Percentiles rank a stretch among this genome's conserved stretches.
phyloP scores from a whole-genome alignment of 2,888 invertebrate species.

The Scotopteryx bipunctaria region DNA sequence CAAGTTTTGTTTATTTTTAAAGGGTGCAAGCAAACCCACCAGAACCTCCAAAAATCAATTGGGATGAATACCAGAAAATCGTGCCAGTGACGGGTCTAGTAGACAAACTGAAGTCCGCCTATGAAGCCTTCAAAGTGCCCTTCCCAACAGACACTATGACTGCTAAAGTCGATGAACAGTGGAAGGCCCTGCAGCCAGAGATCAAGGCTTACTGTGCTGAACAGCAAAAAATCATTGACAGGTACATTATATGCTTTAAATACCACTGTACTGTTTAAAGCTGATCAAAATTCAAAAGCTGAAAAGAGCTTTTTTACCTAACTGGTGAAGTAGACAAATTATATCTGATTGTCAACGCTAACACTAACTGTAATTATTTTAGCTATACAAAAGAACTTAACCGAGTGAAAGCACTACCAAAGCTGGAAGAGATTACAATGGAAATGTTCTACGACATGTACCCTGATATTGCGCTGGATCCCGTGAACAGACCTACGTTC shows the following conservation, averaged over 20 bases:
- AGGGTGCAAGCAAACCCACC: conserved; percentile 62
- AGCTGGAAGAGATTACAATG: conserved; percentile 66
- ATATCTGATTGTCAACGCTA: no score
- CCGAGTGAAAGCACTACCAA: conserved; percentile 59
- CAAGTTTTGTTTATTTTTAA: conserved; percentile 10
- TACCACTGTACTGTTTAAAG: background rate
- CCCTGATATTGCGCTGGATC: conserved; percentile 55
- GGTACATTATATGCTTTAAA: conserved; percentile 45
- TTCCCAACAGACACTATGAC: conserved; percentile 60
- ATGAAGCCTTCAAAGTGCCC: conserved; percentile 57
- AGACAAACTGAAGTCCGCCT: conserved; percentile 59
- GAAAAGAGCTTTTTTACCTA: no score
- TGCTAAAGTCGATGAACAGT: conserved; percentile 61
- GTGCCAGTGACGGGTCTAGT: conserved; percentile 61
- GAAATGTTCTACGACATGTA: conserved; percentile 61
- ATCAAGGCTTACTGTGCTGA: conserved; percentile 57
- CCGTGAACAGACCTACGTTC: conserved; percentile 62
- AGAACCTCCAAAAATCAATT: conserved; percentile 66
- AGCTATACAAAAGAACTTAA: conserved; percentile 59
- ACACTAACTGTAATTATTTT: conserved; percentile 8
- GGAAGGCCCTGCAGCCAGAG: conserved; percentile 53
- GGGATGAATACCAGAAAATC: conserved; percentile 61
- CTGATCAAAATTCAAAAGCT: no score
- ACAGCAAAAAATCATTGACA: conserved; percentile 52
- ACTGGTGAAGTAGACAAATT: no score